Conservation (phyloP, 2,113 vertebrate species). For the Lepisosteus oculatus region DNA sequence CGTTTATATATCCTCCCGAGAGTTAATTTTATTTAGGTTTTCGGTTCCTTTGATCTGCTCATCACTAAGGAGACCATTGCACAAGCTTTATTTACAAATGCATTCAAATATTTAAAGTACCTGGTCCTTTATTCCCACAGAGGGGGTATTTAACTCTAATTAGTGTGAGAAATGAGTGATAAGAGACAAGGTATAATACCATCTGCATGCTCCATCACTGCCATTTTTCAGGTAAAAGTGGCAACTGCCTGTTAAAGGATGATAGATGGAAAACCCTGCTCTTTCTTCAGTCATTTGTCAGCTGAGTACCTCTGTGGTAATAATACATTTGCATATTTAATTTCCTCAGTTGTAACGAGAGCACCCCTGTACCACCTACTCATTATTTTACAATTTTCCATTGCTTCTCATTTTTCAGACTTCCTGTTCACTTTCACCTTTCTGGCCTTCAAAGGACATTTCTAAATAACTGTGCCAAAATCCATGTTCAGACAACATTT, state of each 20-base stretch:
- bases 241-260: slow-evolving; percentile 66
- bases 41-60: background rate
- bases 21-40: background rate
- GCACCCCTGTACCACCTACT: slow-evolving; percentile 58
- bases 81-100: slow-evolving; percentile 27
- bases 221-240: slow-evolving; percentile 50
- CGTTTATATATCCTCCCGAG: background rate
- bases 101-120: slow-evolving; percentile 38
- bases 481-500: too few species aligned
- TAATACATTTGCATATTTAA: slow-evolving; percentile 72
- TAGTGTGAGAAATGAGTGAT: slow-evolving; percentile 39
- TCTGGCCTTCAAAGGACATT: background rate
- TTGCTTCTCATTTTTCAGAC: slow-evolving; percentile 60
- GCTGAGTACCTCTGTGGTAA: slow-evolving; percentile 63
- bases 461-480: background rate
- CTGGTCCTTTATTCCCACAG: background rate
- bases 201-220: slow-evolving; percentile 53
- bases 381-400: slow-evolving; percentile 64
- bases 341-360: slow-evolving; percentile 63
- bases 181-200: slow-evolving; percentile 41
- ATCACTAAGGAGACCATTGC: slow-evolving; percentile 5
- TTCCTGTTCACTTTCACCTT: slow-evolving; percentile 47
- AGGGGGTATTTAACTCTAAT: slow-evolving; percentile 36
- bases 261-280: slow-evolving; percentile 56
- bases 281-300: slow-evolving; percentile 54